A percentile compares a stretch with the other conserved stretches of the same genome.
These are phyloP conservation scores for Porites lobata DNA, from an alignment of 92 coral and sea anemone genomes.

Conservation along the genomic window DNA sequence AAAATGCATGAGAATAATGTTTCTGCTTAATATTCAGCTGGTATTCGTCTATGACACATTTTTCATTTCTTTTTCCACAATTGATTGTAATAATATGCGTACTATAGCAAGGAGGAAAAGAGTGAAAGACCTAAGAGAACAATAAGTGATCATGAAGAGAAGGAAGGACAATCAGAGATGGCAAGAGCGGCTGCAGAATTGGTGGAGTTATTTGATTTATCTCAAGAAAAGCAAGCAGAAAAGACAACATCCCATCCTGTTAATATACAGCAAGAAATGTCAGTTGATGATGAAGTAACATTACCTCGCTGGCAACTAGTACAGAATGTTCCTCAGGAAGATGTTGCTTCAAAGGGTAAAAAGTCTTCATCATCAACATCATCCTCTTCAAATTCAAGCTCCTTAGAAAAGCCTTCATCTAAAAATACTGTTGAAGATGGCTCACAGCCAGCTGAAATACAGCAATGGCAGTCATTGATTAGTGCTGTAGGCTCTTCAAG, in stretches of 20 bases:
- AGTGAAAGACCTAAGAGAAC: background rate
- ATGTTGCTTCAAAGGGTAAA: background rate
- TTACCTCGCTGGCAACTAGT: conserved; percentile 55
- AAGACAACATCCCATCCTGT: background rate
- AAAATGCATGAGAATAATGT: background rate
- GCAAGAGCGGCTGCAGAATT: conserved; percentile 22
- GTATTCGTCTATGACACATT: no score
- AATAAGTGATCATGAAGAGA: background rate
- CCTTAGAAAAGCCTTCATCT: conserved; percentile 24
- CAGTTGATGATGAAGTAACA: conserved; percentile 38
- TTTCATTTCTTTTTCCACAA: background rate
- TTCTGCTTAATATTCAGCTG: background rate
- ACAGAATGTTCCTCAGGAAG: conserved; percentile 3
- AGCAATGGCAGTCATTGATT: conserved; percentile 61
- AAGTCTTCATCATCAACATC: conserved; percentile 15
- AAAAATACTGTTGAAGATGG: conserved; percentile 10
- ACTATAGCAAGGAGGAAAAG: background rate
- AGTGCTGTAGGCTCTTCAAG: conserved; percentile 16
- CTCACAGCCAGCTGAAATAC: conserved; percentile 14
- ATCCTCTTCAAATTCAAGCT: conserved; percentile 20
- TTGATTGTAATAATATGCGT: background rate
- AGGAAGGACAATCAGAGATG: conserved; percentile 16
- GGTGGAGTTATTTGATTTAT: conserved; percentile 35
- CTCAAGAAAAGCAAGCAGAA: background rate
- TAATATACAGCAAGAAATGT: background rate